Evolutionary conservation across 2,888 invertebrate species (phyloP).

Genomic region (Allacma fusca): DNA sequence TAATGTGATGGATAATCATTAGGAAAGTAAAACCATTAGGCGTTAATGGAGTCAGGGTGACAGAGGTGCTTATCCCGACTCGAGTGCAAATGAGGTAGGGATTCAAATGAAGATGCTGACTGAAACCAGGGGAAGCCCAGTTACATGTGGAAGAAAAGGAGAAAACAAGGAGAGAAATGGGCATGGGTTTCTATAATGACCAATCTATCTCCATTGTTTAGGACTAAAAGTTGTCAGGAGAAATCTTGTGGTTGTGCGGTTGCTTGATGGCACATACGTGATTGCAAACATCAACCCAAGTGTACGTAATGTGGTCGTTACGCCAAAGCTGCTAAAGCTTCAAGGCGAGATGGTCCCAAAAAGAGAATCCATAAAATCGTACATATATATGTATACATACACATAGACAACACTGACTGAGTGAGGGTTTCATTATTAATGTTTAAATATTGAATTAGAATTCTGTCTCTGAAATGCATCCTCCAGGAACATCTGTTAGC

Average conservation of each 20-base stretch:
- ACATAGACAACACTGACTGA: neutral
- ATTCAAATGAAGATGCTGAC: neutral
- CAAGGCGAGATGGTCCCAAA: neutral
- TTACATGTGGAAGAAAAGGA: too few relatives aligned
- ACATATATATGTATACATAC: neutral
- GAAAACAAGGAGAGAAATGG: neutral
- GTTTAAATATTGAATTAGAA: too few relatives aligned
- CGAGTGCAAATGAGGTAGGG: neutral
- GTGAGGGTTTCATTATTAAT: too few relatives aligned
- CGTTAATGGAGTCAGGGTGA: neutral
- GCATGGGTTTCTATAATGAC: neutral
- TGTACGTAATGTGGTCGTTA: too few relatives aligned
- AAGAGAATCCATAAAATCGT: neutral
- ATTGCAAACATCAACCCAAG: too few relatives aligned
- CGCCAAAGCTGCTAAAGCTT: too few relatives aligned
- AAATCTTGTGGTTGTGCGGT: neutral
- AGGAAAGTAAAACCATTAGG: constrained; percentile 1
- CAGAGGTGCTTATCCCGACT: neutral
- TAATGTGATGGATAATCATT: constrained; percentile 1
- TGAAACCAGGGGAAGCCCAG: too few relatives aligned
- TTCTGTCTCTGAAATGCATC: too few relatives aligned
- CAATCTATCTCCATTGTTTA: constrained; percentile 6
- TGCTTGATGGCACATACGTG: too few relatives aligned
- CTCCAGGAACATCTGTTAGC: too few relatives aligned
- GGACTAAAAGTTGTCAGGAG: constrained; percentile 1